These are phyloP conservation scores for Parasteatoda tepidariorum DNA, from an alignment of 1,140 invertebrate genomes.

Conservation along the genomic window DNA sequence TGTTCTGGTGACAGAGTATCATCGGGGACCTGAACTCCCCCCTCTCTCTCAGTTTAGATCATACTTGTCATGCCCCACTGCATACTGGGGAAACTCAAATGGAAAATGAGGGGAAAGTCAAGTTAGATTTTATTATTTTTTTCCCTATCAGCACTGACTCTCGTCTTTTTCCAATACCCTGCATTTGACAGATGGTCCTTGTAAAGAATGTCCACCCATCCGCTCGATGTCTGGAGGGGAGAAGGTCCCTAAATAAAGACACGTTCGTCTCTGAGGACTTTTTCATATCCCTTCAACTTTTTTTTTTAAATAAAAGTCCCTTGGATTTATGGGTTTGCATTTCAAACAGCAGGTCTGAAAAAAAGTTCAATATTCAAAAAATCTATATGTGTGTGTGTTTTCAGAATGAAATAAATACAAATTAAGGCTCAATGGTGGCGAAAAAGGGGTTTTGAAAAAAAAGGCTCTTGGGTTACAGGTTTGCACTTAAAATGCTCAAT, in stretches of 20 bases:
- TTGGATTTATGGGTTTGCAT: no score
- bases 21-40: not conserved
- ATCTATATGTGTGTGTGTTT: no score
- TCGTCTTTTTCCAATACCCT: not conserved
- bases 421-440: no score
- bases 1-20: not conserved
- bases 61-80: constrained; percentile 19
- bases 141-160: not conserved
- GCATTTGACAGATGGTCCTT: constrained; percentile 18
- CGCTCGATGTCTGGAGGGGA: not conserved
- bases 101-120: not conserved
- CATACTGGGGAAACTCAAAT: constrained; percentile 19
- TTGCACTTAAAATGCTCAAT: no score
- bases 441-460: no score
- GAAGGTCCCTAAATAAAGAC: not conserved
- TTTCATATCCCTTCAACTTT: no score
- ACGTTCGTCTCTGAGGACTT: not conserved
- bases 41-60: not conserved
- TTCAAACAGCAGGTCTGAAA: no score
- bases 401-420: no score
- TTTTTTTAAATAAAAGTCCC: no score
- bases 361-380: no score
- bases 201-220: constrained; percentile 8
- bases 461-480: no score
- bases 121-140: constrained; percentile 9